Base-by-base conservation (phyloP, 1,140 invertebrate genomes). In the Drosophila truncata region DNA sequence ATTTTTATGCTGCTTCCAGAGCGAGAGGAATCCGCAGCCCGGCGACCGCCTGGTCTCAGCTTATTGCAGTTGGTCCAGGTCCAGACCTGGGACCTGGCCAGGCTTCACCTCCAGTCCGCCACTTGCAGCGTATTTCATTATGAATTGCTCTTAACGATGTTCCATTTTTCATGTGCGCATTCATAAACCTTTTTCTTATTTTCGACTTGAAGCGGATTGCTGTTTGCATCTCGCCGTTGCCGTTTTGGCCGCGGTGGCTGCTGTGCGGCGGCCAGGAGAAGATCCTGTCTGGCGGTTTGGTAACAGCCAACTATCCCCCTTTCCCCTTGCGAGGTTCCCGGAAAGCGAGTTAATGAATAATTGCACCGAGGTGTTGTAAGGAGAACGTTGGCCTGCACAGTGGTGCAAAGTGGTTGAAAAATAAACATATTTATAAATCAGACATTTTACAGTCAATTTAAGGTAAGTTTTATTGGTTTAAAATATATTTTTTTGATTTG, bases 91-190 rank as follows among this genome's bases (percentile, higher is more conserved):
- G 11, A 35, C 27, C 42, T 46, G 44, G 44, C 7, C 23, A 8
- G 44, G 44, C 37, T 49, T 46, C 41, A 33, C 72, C 54, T 47
- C 41, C 44, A n/a, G 29, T 55, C 44, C 55, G 46, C 55, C 46
- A 41, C 49, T 50, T 60, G 59, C 64, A 67, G 72, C 78, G 74
- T 91, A 91, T 92, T 92, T 92, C 83, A 92, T 92, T 92, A 91
- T 92, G 83, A 92, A 92, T 92, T 91, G 91, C 91, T 80, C 91
- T 92, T 92, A 92, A 92, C 91, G 91, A 92, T 92, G 76, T 80
- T 91, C 77, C 91, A 92, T 92, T 91, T 92, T 87, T 92, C 91
- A 92, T 91, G 71, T 82, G 79, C 80, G 91, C 91, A 85, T 91
- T 91, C 91, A 91, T 91, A 91, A 87, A 87, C 65, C 71, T 75